phyloP scores from a whole-genome alignment of 1,140 invertebrate genomes.

The Drepana arcuata region DNA sequence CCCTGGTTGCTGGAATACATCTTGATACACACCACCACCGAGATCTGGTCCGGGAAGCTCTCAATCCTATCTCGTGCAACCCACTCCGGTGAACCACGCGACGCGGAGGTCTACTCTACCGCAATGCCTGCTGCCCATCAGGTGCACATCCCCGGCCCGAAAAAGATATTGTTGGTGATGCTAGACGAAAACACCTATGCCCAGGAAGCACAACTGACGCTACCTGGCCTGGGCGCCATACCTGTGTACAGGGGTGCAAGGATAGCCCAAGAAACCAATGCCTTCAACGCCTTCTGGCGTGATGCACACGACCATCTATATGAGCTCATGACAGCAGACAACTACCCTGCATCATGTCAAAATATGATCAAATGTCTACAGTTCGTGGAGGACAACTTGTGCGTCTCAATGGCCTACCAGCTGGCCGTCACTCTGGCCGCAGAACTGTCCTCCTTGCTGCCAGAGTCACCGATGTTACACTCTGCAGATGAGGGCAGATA shows the following conservation, averaged over 20 bases:
- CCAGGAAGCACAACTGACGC: not conserved
- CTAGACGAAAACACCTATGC: not conserved
- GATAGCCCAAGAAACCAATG: not conserved
- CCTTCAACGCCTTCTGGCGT: not conserved
- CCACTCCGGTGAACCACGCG: not conserved
- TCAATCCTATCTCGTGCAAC: not conserved
- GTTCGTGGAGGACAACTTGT: not conserved
- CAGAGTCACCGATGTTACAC: constrained; percentile 1
- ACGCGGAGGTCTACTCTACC: not conserved
- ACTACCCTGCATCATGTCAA: constrained; percentile 1
- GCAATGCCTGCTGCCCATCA: not conserved
- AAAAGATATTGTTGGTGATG: not conserved
- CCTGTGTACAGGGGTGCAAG: not conserved
- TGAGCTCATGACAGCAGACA: not conserved
- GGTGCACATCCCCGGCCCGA: not conserved
- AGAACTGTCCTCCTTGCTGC: not conserved
- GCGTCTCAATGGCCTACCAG: constrained; percentile 1
- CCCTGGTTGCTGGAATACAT: not conserved
- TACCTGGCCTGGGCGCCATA: not conserved
- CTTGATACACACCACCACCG: not conserved
- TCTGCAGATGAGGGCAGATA: not conserved
- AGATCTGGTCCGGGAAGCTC: not conserved
- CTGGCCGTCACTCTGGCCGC: not conserved
- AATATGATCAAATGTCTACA: constrained; percentile 1
- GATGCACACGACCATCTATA: not conserved